Evolutionary conservation across 2,113 vertebrate species (phyloP), one percentile per base, ranked within the genome.

Genomic region (Notothenia rossii): DNA sequence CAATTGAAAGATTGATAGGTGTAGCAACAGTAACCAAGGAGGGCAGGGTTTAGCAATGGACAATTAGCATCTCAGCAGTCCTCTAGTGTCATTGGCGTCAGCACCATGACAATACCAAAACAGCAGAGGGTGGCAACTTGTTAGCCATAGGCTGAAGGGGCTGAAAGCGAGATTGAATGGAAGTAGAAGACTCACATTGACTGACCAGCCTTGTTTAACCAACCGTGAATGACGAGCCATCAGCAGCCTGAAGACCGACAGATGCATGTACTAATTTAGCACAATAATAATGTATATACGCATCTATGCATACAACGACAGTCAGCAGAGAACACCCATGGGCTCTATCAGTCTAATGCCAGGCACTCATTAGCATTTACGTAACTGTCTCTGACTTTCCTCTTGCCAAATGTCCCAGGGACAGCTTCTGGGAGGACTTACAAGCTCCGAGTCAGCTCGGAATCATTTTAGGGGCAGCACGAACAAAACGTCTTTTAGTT

Each of bases 161-260:
- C 71, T 79, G 11, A 51, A 75, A 51, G 62, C 72, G 59, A 86
- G 75, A 84, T 51, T 84, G 79, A 85, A 51, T 58, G 69, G 46
- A 79, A 68, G 80, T 77, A 48, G 76, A 78, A 81, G 88, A 59
- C 81, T 20, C 54, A 55, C 64, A 69, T 56, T 80, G 72, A 81
- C 65, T 69, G 85, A 87, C 86, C 86, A 88, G 79, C 53, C 73
- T 29, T 55, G 80, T 86, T 83, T 75, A 91, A 77, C 82, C 72
- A 82, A 85, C 76, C 83, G 33, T 90, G 85, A 87, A 86, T 88
- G 86, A 91, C 79, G 58, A 86, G 78, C 75, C 72, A 81, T 82
- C 92, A 89, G 88, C 59, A 65, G 89, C 87, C 87, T 67, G 58
- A 71, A 89, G 86, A 88, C 87, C 78, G 88, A 81, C 85, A 86